Conservation (phyloP, 1,140 invertebrate species). For the Drosophila pruinosa region DNA sequence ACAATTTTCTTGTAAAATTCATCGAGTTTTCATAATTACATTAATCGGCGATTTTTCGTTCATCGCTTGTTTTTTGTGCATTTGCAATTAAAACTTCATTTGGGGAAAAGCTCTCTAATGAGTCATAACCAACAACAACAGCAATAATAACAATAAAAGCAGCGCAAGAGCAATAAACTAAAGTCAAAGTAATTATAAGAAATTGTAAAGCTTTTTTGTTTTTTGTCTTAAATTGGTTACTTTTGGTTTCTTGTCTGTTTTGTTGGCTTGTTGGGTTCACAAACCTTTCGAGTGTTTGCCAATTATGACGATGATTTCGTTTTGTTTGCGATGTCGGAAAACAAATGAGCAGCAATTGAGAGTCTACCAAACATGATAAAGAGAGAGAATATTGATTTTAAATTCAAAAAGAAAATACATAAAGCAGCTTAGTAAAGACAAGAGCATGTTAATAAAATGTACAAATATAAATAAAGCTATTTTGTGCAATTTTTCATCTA, state of each 20-base stretch:
- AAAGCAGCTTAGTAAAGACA: too few relatives aligned
- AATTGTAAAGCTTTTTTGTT: constrained; percentile 5
- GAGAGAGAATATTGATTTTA: neutral
- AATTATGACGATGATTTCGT: constrained; percentile 46
- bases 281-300: constrained; percentile 57
- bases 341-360: neutral
- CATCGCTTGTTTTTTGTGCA: neutral
- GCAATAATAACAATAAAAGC: neutral
- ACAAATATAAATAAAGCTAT: too few relatives aligned
- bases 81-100: constrained; percentile 48
- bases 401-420: neutral
- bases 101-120: neutral
- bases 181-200: constrained; percentile 26
- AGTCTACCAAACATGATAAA: neutral
- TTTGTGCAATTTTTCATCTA: too few relatives aligned
- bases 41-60: constrained; percentile 10
- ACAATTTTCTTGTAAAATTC: constrained; percentile 26
- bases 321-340: neutral
- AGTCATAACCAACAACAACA: neutral
- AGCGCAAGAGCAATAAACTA: constrained; percentile 10
- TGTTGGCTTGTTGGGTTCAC: constrained; percentile 33
- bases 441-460: too few relatives aligned
- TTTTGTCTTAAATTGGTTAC: neutral
- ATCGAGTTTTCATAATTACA: constrained; percentile 24
- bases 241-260: constrained; percentile 4